Conservation (phyloP, 1,140 invertebrate genomes). For the Venturia canescens region DNA sequence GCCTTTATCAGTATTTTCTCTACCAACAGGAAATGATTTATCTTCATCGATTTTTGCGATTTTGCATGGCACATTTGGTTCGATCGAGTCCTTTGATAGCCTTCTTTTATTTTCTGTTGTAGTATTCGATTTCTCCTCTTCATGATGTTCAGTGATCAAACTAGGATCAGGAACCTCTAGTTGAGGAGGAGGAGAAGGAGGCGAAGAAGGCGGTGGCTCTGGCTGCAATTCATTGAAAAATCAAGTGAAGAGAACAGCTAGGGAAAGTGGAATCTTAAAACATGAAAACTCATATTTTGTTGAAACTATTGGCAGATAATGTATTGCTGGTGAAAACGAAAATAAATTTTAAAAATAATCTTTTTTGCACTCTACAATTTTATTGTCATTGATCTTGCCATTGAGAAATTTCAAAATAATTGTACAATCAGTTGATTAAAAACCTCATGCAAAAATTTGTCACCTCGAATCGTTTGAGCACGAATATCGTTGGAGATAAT, state of each 20-base stretch:
- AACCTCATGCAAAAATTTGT: background rate
- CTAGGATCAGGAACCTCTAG: background rate
- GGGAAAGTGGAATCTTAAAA: too few species aligned
- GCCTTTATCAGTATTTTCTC: background rate
- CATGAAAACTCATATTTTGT: too few species aligned
- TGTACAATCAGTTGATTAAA: too few species aligned
- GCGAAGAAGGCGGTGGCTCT: background rate
- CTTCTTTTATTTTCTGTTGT: background rate
- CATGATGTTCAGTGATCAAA: background rate
- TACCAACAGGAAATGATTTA: background rate
- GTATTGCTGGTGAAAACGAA: too few species aligned
- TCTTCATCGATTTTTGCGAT: slow-evolving; percentile 29
- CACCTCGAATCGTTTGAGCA: background rate
- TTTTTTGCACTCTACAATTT: too few species aligned
- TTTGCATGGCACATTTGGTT: slow-evolving; percentile 45
- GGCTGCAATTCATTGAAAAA: background rate
- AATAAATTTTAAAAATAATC: too few species aligned
- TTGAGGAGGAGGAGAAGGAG: background rate
- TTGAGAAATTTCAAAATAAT: too few species aligned
- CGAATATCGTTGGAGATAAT: background rate
- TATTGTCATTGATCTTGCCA: too few species aligned
- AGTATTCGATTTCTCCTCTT: background rate
- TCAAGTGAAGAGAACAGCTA: too few species aligned
- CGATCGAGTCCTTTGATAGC: background rate
- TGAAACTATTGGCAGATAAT: too few species aligned